Percentiles rank a stretch among this genome's conserved stretches.
These are phyloP conservation scores for Lates japonicus DNA, from an alignment of 2,797 vertebrate genomes.

Conservation along the genomic window DNA sequence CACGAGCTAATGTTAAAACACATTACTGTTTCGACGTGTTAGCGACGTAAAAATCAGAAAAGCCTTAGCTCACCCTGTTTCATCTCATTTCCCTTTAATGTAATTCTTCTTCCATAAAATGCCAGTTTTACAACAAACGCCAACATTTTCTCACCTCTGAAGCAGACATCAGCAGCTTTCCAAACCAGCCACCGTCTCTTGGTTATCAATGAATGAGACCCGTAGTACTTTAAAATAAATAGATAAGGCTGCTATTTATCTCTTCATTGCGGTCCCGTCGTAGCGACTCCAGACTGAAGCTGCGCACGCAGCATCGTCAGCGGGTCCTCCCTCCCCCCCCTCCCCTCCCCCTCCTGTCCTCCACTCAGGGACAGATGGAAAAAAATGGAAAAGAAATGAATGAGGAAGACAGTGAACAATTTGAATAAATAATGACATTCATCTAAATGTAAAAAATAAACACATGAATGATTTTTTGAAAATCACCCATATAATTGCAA, in stretches of 20 bases:
- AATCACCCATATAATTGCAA: background rate
- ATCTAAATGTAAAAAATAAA: background rate
- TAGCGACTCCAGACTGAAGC: conserved; percentile 70
- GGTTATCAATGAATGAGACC: background rate
- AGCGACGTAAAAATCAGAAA: conserved; percentile 4
- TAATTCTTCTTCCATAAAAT: conserved; percentile 28
- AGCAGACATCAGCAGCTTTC: conserved; percentile 4
- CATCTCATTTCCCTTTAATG: conserved; percentile 50
- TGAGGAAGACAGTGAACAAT: background rate
- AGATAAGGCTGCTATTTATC: conserved; percentile 71
- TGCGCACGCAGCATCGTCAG: conserved; percentile 83
- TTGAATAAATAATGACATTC: background rate
- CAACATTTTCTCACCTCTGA: conserved; percentile 60
- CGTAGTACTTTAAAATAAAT: conserved; percentile 27
- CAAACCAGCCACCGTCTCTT: background rate
- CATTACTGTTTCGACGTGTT: background rate
- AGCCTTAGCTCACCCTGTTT: conserved; percentile 40
- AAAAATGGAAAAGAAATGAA: background rate
- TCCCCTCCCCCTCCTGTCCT: conserved; percentile 9
- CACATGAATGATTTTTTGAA: too few species aligned
- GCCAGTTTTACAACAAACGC: background rate
- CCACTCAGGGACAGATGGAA: background rate
- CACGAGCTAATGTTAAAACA: background rate
- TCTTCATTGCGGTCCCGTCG: conserved; percentile 70
- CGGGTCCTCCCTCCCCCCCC: conserved; percentile 49